Evolutionary conservation across 2,888 invertebrate species (phyloP).

Genomic region (Tethea ocularis): DNA sequence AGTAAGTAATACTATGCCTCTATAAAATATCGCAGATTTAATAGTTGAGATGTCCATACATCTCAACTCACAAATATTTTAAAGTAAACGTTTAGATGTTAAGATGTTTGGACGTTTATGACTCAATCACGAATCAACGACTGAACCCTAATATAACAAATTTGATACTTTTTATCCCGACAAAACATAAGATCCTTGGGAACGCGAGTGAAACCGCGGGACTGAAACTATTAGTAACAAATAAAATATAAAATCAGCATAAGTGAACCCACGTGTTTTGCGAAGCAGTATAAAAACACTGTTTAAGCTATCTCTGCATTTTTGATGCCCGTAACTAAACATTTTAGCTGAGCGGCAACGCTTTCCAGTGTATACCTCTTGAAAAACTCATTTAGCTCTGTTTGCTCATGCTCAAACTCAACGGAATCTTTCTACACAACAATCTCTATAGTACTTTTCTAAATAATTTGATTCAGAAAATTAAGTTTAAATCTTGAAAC

Average conservation of each 20-base stretch:
- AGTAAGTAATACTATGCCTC: too few relatives aligned
- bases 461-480: background rate
- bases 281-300: background rate
- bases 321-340: background rate
- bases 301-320: background rate
- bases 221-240: background rate
- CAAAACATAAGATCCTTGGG: too few relatives aligned
- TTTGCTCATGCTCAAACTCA: background rate
- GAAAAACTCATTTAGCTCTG: conserved; percentile 10
- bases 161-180: too few relatives aligned
- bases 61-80: too few relatives aligned
- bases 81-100: too few relatives aligned
- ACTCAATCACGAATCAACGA: too few relatives aligned
- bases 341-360: background rate
- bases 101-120: too few relatives aligned
- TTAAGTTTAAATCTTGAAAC: too few relatives aligned
- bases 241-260: background rate
- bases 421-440: background rate
- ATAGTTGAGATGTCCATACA: too few relatives aligned
- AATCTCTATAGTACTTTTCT: background rate
- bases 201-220: too few relatives aligned
- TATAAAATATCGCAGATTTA: too few relatives aligned
- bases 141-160: too few relatives aligned
- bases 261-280: background rate
- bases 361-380: conserved; percentile 3